These are phyloP conservation scores for Stegophylla sp. DNA, from an alignment of 2,888 invertebrate genomes.

Conservation along the genomic window DNA sequence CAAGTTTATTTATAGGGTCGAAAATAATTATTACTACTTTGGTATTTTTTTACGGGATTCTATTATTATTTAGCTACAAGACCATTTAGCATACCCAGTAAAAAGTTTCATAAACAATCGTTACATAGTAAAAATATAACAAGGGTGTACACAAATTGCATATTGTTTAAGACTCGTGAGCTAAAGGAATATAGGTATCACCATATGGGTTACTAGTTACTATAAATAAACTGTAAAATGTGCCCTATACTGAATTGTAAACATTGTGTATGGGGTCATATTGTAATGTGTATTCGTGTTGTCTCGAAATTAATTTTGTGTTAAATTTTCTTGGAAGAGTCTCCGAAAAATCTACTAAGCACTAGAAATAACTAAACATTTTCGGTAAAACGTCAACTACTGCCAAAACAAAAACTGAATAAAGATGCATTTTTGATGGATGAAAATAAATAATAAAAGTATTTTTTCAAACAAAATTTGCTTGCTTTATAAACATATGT, in stretches of 20 bases:
- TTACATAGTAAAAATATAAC: not conserved
- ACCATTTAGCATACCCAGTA: not conserved
- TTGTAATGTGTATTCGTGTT: no score
- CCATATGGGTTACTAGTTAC: slow-evolving; percentile 43
- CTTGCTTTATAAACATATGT: not conserved
- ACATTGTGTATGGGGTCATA: slow-evolving; percentile 11
- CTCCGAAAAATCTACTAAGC: not conserved
- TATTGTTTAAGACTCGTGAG: slow-evolving; percentile 2
- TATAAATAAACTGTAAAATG: slow-evolving; percentile 41
- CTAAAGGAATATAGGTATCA: slow-evolving; percentile 28
- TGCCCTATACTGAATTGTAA: slow-evolving; percentile 11
- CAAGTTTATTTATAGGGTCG: not conserved
- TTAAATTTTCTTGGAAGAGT: slow-evolving; percentile 16
- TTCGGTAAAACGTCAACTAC: slow-evolving; percentile 16
- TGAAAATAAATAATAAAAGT: slow-evolving; percentile 1
- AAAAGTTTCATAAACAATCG: slow-evolving; percentile 7
- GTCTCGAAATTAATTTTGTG: slow-evolving; percentile 36
- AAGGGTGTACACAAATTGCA: slow-evolving; percentile 19
- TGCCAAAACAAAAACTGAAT: slow-evolving; percentile 19
- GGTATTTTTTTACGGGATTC: not conserved
- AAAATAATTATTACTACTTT: not conserved
- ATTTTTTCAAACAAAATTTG: not conserved
- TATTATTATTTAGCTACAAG: not conserved
- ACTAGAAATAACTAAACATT: slow-evolving; percentile 30
- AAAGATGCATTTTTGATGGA: not conserved